Conservation (phyloP, 2,797 vertebrate genomes). For the Lutjanus argentimaculatus region DNA sequence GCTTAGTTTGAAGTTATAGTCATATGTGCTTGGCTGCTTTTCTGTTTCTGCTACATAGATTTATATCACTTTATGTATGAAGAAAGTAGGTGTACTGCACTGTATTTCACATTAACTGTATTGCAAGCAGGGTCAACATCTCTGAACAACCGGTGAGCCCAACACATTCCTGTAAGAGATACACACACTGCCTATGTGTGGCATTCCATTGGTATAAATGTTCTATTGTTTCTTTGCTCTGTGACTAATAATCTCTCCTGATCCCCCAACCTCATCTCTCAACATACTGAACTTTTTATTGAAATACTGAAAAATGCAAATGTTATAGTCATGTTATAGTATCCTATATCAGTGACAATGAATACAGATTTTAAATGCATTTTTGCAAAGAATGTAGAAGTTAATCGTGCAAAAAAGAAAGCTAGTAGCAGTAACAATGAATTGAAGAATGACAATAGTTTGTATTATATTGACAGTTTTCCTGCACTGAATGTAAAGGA, state of each 20-base stretch:
- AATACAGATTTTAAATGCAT: constrained; percentile 17
- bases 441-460: constrained; percentile 12
- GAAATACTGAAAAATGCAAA: constrained; percentile 32
- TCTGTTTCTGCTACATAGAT: neutral
- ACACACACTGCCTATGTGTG: constrained; percentile 24
- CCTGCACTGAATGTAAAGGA: constrained; percentile 37
- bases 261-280: constrained; percentile 5
- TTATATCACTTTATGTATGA: neutral
- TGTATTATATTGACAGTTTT: constrained; percentile 12
- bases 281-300: constrained; percentile 20
- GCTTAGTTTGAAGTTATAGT: neutral
- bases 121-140: neutral
- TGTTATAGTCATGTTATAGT: too few species aligned
- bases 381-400: neutral
- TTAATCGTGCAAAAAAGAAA: constrained; percentile 17
- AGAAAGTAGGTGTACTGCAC: neutral
- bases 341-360: neutral
- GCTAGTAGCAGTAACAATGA: neutral
- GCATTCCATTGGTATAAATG: constrained; percentile 54
- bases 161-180: constrained; percentile 20
- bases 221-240: constrained; percentile 64
- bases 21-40: neutral
- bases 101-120: constrained; percentile 19
- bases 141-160: constrained; percentile 28
- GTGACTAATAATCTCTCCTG: constrained; percentile 65